phyloP scores from a whole-genome alignment of 1,140 invertebrate genomes.

The Drosophila sechellia region DNA sequence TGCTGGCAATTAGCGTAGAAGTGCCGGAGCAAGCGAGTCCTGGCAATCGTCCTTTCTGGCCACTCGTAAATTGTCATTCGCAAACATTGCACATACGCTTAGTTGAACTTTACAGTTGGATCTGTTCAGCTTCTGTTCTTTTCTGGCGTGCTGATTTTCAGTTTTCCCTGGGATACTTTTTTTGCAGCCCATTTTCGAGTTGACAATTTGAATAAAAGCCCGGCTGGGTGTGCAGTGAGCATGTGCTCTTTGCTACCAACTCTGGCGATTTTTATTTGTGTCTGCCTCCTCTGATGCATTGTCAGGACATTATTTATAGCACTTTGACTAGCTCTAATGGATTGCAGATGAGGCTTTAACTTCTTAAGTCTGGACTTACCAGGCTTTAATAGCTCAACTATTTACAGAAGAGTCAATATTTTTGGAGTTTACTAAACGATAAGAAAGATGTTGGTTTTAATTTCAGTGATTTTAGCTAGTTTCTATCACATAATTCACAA shows the following conservation, averaged over 20 bases:
- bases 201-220: constrained; percentile 77
- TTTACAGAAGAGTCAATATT: neutral
- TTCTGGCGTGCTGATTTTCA: constrained; percentile 38
- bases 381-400: neutral
- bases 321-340: constrained; percentile 48
- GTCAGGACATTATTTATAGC: constrained; percentile 42
- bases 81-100: constrained; percentile 80
- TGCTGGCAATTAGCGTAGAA: constrained; percentile 64
- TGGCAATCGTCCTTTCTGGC: constrained; percentile 22
- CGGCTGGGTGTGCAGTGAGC: constrained; percentile 55
- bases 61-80: constrained; percentile 73
- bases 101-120: constrained; percentile 72
- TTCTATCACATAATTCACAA: neutral
- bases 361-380: neutral
- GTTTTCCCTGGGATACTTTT: neutral
- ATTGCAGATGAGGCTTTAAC: constrained; percentile 35
- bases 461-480: neutral
- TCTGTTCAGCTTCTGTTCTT: constrained; percentile 33
- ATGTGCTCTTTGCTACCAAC: constrained; percentile 42
- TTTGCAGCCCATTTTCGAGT: constrained; percentile 46
- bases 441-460: too few relatives aligned
- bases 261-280: constrained; percentile 21
- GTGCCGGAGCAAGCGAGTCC: constrained; percentile 15
- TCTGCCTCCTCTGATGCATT: constrained; percentile 27
- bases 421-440: too few relatives aligned